Evolutionary conservation across 2,113 vertebrate genomes (phyloP).

Genomic region (Callorhinus ursinus): DNA sequence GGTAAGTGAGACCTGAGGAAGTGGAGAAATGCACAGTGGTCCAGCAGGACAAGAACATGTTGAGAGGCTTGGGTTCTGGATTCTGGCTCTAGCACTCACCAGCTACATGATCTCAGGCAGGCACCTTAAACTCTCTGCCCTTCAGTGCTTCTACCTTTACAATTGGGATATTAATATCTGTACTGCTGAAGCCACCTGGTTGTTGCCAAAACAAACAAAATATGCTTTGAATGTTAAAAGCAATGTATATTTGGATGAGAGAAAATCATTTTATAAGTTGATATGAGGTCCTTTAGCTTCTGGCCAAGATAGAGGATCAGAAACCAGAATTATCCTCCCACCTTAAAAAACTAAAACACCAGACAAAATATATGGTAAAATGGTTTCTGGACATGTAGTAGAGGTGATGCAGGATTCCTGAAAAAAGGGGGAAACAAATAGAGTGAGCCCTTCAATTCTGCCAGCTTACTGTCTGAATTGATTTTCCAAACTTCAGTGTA

Average conservation of each 20-base stretch:
- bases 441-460: not conserved
- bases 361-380: not conserved
- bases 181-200: not conserved
- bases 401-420: not conserved
- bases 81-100: not conserved
- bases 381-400: not conserved
- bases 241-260: not conserved
- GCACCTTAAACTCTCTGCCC: not conserved
- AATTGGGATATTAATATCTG: not conserved
- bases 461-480: not conserved
- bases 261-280: not conserved
- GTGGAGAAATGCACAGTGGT: not conserved
- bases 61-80: not conserved
- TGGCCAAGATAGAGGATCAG: not conserved
- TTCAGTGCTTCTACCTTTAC: not conserved
- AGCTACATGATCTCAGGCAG: not conserved
- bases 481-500: not conserved
- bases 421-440: not conserved
- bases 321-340: not conserved
- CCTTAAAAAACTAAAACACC: not conserved
- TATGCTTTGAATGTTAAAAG: not conserved
- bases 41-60: rapidly evolving
- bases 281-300: not conserved
- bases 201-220: not conserved
- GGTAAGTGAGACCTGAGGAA: not conserved